Conservation (phyloP, 1,140 invertebrate genomes). For the Drosophila cardini region DNA sequence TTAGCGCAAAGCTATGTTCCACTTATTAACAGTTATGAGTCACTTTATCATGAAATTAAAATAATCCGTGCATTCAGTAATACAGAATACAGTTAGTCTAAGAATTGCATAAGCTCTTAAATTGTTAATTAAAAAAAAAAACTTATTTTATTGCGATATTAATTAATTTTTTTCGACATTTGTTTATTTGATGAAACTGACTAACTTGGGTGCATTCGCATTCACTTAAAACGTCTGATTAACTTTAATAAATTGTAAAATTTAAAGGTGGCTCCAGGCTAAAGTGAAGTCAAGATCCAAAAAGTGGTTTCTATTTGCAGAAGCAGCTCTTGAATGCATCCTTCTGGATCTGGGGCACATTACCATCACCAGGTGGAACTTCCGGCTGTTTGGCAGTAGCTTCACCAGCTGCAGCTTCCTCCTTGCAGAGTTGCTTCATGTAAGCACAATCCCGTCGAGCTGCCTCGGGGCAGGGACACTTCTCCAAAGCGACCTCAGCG, state of each 20-base stretch:
- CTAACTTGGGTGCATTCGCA: neutral
- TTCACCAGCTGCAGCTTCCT: conserved; percentile 8
- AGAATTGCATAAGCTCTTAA: too few relatives aligned
- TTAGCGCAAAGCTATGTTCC: too few relatives aligned
- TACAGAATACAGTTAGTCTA: too few relatives aligned
- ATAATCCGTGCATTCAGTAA: too few relatives aligned
- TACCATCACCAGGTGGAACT: conserved; percentile 4
- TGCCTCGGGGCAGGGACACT: conserved; percentile 46
- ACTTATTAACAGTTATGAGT: too few relatives aligned
- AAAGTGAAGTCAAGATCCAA: neutral
- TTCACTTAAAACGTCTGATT: neutral
- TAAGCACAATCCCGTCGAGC: conserved; percentile 47
- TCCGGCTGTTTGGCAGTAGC: neutral
- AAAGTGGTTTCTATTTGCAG: conserved; percentile 3
- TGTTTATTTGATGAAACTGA: neutral
- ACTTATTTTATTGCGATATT: too few relatives aligned
- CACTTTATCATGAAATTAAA: too few relatives aligned
- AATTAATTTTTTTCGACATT: neutral
- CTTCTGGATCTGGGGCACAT: conserved; percentile 11
- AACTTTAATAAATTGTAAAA: neutral
- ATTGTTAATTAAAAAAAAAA: too few relatives aligned
- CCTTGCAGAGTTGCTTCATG: conserved; percentile 17
- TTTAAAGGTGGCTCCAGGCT: neutral
- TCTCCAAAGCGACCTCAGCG: conserved; percentile 31
- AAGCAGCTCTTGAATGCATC: conserved; percentile 34